Base-by-base conservation (phyloP, 2,888 invertebrate species). In the Spodoptera littoralis region DNA sequence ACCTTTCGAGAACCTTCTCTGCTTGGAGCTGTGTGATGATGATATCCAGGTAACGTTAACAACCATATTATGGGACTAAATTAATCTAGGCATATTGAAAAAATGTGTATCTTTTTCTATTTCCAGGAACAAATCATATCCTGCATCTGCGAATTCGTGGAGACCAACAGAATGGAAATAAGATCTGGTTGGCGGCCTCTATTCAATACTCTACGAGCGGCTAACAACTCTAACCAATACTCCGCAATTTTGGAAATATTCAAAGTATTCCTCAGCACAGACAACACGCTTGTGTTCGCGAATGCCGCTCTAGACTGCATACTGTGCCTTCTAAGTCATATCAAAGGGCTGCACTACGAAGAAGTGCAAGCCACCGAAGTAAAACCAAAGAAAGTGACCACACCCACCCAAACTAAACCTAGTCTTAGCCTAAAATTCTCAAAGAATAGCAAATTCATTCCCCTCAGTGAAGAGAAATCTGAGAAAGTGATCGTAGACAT, bases 141-240 rank as follows among this genome's bases (percentile, higher is more conserved):
- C 59, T 98, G 98, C 79, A 96, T 99, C 52, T 99, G 99, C 88
- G 99, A 99, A 90, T 98, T 99, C 81, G 99, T 99, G 0, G 99
- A 99, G 90, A 98, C 98, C 0, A 98, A 98, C 88, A 96, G 98
- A 79, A 97, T 97, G 66, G 98, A 99, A 93, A 98, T 99, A 47
- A 96, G 98, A 76, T 99, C 98, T 0, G 99, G 99, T 0, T 99
- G 99, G 99, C 95, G 99, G 58, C 98, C 99, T 0, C 92, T 99
- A 1, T 99, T 99, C 86, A 98, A 98, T 11, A 98, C 99, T 0
- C 91, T 99, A 48, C 96, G 98, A 22, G 98, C 98, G 49, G 98
- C 99, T 0, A 96, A 96, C 49, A 97, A 97, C 81, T 95, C 96
- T 51, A 97, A 97, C 77, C 96, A 96, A 82, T 96, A 97, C 24